These are phyloP conservation scores for Drosophila cyrtoloma DNA, from an alignment of 2,888 invertebrate species.

Conservation along the genomic window DNA sequence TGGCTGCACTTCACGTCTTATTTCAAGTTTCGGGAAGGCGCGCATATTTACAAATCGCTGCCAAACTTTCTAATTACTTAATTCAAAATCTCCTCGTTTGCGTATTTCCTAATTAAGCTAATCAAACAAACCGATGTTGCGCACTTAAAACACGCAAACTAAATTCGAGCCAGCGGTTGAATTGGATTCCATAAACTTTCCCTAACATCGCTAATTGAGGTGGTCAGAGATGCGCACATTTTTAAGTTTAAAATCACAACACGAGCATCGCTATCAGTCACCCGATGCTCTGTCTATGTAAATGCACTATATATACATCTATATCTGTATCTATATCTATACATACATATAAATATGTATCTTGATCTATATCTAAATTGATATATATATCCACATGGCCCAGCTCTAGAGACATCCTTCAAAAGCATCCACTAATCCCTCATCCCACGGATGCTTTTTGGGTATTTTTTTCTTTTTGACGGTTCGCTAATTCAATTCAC, in stretches of 20 bases:
- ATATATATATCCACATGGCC: not conserved
- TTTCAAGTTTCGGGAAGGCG: not conserved
- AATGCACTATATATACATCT: too few species aligned
- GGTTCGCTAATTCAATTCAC: slow-evolving; percentile 43
- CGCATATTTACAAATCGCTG: slow-evolving; percentile 6
- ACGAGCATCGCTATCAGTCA: not conserved
- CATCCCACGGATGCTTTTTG: slow-evolving; percentile 1
- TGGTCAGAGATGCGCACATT: slow-evolving; percentile 14
- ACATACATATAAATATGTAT: not conserved
- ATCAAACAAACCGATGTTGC: slow-evolving; percentile 50
- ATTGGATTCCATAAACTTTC: slow-evolving; percentile 27
- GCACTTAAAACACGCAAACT: slow-evolving; percentile 46
- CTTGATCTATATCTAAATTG: too few species aligned
- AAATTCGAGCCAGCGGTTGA: slow-evolving; percentile 12
- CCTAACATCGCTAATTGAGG: slow-evolving; percentile 26
- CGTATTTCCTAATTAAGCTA: slow-evolving; percentile 45
- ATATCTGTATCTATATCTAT: not conserved
- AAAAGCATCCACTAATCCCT: slow-evolving; percentile 4
- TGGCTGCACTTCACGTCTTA: slow-evolving; percentile 24
- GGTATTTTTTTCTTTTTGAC: slow-evolving; percentile 10
- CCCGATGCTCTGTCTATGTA: not conserved
- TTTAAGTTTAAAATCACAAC: not conserved
- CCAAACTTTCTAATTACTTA: slow-evolving; percentile 23
- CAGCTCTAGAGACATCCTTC: not conserved
- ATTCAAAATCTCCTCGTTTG: not conserved